Evolutionary conservation across 2,113 vertebrate genomes (phyloP).

Genomic region (Sigmodon hispidus): DNA sequence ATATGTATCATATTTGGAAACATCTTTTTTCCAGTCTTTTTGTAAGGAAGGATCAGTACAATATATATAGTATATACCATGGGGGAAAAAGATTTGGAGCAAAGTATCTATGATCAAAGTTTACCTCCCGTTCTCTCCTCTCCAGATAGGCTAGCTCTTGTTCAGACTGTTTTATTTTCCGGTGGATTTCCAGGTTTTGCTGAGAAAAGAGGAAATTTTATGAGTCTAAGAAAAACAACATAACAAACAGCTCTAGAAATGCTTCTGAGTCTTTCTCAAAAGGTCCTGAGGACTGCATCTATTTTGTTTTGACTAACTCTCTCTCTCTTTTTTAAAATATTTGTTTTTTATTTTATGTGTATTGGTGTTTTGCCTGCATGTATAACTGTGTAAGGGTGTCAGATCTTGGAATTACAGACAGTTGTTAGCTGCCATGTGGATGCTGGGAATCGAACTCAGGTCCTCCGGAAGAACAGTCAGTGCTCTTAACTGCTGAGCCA

Average conservation of each 20-base stretch:
- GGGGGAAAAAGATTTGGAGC: background rate
- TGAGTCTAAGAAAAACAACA: conserved; percentile 16
- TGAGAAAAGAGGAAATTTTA: conserved; percentile 79
- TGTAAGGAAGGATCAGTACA: background rate
- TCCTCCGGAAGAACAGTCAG: too few relatives aligned
- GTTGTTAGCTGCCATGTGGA: too few relatives aligned
- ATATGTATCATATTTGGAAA: background rate
- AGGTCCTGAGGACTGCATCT: background rate
- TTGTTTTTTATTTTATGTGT: too few relatives aligned
- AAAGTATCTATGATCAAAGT: background rate
- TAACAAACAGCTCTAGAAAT: background rate
- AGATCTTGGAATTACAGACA: too few relatives aligned
- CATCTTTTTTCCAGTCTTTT: background rate
- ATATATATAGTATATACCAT: background rate
- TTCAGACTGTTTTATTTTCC: conserved; percentile 96
- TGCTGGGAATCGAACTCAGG: too few relatives aligned
- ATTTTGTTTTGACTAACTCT: background rate
- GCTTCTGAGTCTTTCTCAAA: background rate
- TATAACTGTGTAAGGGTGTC: too few relatives aligned
- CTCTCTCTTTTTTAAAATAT: too few relatives aligned
- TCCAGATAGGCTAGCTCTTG: conserved; percentile 96
- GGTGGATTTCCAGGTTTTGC: conserved; percentile 99
- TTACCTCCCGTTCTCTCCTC: conserved; percentile 93
- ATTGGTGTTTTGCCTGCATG: too few relatives aligned
- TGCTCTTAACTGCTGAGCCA: too few relatives aligned